Evolutionary conservation across 30 jellyfish, hydroid and myxozoan species (phyloP).

Genomic region (Euphysa ruthae): DNA sequence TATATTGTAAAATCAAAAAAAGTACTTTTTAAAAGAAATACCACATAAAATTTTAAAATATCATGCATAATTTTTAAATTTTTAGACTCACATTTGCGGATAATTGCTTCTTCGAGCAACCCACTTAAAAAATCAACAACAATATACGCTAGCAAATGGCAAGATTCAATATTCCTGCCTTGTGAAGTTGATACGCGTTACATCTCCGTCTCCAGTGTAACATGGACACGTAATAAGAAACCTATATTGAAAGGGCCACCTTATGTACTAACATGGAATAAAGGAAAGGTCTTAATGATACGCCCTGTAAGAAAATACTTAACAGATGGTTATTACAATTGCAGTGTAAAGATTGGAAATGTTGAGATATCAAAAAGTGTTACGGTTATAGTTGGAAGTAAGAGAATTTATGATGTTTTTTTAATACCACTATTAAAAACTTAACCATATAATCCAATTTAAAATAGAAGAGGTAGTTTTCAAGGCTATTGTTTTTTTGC

Average conservation of each 20-base stretch:
- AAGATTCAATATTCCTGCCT: background rate
- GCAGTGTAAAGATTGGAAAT: background rate
- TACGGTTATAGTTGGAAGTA: background rate
- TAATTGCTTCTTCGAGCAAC: background rate
- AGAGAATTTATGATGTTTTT: no score
- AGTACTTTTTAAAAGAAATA: no score
- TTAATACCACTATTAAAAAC: no score
- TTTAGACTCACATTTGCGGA: background rate
- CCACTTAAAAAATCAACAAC: background rate
- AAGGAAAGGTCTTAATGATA: background rate
- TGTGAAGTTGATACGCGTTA: background rate
- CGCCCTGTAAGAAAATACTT: background rate
- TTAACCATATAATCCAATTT: no score
- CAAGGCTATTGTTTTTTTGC: no score
- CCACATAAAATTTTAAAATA: no score
- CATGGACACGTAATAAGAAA: background rate
- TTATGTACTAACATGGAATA: background rate
- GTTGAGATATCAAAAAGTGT: background rate
- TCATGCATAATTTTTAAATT: background rate
- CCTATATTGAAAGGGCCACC: background rate
- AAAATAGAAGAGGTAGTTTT: no score
- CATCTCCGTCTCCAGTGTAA: background rate
- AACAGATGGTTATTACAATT: slow-evolving; percentile 1
- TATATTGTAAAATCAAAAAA: no score
- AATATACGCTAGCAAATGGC: background rate